Percentiles rank a stretch among this genome's conserved stretches.
These are phyloP conservation scores for Lottia scabra DNA, from an alignment of 2,888 invertebrate species.

Conservation along the genomic window DNA sequence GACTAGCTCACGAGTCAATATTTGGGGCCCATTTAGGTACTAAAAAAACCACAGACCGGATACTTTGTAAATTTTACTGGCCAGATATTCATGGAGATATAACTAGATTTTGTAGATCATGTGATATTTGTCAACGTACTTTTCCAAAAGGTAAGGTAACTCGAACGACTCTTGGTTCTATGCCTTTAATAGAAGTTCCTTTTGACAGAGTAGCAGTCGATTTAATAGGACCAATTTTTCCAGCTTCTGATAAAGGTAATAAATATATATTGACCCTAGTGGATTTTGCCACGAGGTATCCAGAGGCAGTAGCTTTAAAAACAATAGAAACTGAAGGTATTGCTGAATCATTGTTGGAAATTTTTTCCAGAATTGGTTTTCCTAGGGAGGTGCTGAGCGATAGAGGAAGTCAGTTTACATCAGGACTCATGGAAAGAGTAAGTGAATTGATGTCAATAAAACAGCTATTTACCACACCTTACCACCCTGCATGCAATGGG, in stretches of 20 bases:
- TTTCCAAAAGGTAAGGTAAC: slow-evolving; percentile 9
- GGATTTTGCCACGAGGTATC: too few species aligned
- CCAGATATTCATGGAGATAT: slow-evolving; percentile 10
- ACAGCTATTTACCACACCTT: slow-evolving; percentile 28
- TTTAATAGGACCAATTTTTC: slow-evolving; percentile 24
- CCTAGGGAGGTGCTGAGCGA: slow-evolving; percentile 21
- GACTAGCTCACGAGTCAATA: neutral
- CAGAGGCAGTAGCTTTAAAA: slow-evolving; percentile 18
- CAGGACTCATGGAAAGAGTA: slow-evolving; percentile 18
- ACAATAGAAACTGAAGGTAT: slow-evolving; percentile 15
- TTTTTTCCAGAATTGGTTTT: slow-evolving; percentile 22
- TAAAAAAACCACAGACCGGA: neutral
- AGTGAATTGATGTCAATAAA: slow-evolving; percentile 18
- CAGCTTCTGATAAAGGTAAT: slow-evolving; percentile 12
- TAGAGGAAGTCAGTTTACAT: slow-evolving; percentile 1
- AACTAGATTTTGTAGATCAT: slow-evolving; percentile 31
- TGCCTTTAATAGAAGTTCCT: slow-evolving; percentile 22
- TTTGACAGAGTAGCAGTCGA: slow-evolving; percentile 23
- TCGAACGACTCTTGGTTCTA: slow-evolving; percentile 9
- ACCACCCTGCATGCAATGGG: slow-evolving; percentile 35
- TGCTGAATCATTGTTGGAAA: slow-evolving; percentile 24
- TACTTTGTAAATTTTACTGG: slow-evolving; percentile 4
- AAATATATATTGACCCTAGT: slow-evolving; percentile 24
- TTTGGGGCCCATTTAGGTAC: neutral
- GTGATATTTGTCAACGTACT: slow-evolving; percentile 28